A percentile compares a stretch with the other conserved stretches of the same genome.
Conservation (phyloP, 2,888 invertebrate species). For the Phyllotreta cruciferae region DNA sequence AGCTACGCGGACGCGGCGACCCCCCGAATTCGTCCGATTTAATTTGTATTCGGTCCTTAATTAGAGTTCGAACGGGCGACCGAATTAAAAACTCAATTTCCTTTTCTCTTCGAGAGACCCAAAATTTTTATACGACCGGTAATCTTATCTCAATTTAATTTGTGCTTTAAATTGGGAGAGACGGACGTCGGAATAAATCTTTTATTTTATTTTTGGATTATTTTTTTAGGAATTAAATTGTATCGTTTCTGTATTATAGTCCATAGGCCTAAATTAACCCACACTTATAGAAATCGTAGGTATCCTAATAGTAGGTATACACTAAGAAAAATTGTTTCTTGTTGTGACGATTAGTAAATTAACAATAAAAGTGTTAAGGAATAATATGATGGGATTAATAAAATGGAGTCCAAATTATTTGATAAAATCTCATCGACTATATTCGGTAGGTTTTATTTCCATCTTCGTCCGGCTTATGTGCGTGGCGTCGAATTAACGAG, state of each 20-base stretch:
- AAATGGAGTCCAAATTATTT: background rate
- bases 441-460: background rate
- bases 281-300: background rate
- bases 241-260: constrained; percentile 23
- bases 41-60: constrained; percentile 53
- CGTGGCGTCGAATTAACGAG: constrained; percentile 38
- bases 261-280: constrained; percentile 6
- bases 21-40: constrained; percentile 47
- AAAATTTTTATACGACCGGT: constrained; percentile 46
- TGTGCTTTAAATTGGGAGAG: constrained; percentile 53
- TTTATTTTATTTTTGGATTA: constrained; percentile 29
- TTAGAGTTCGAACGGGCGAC: constrained; percentile 46
- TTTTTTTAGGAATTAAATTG: constrained; percentile 31
- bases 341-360: too few relatives aligned
- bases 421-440: constrained; percentile 17
- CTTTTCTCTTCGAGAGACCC: constrained; percentile 39
- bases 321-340: too few relatives aligned
- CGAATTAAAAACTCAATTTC: constrained; percentile 53
- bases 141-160: constrained; percentile 52
- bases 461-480: background rate
- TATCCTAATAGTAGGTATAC: background rate
- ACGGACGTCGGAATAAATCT: constrained; percentile 48
- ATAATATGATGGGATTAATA: too few relatives aligned
- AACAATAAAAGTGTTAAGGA: too few relatives aligned
- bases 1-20: too few relatives aligned